Evolutionary conservation across 2,797 vertebrate species (phyloP), one percentile per base, ranked within the genome.

Genomic region (Paedocypris micromegethes): DNA sequence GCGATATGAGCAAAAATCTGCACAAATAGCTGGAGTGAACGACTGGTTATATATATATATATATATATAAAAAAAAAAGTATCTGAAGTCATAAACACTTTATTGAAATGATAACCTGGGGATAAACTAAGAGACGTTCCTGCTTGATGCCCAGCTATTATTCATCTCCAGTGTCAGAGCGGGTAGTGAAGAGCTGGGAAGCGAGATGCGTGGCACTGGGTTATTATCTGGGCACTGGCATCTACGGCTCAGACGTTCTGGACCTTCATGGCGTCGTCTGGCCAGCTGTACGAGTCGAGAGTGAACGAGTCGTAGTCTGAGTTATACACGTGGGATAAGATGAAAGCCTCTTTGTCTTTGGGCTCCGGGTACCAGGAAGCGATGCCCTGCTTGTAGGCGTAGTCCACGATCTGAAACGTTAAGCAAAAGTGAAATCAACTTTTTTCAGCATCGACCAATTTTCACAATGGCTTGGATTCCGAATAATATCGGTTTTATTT

Each of bases 341-440:
- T 86, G 75, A 98, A 98, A n/a, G 92, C 87, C 77, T 96, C 93
- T 85, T 99, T 99, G 89, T 98, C 95, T 83, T 93, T 87, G 3
- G 96, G 96, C 77, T 99, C 97, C 0, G 96, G 97, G 75, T 98
- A 94, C 79, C 83, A 81, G 2, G 95, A 95, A 51, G 97, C 97
- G 3, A 94, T 83, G 81, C 88, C 88, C 37, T 93, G 83, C 81
- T 87, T 91, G 87, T 99, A 99, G 38, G 94, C 96, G 45, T 94
- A 90, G 81, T 94, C 85, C 67, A 98, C 87, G 5, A 98, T 76
- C 97, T 99, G 86, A n/a, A 72, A 71, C 23, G 23, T 23, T 23
- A 23, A 23, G 23, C 23, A 23, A 23, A 23, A 23, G 23, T 1
- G 23, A 23, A 23, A 23, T 23, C 23, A 1, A 23, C 1, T 23